Evolutionary conservation across 2,888 invertebrate species (phyloP).

Genomic region (Cynaeus angustus): DNA sequence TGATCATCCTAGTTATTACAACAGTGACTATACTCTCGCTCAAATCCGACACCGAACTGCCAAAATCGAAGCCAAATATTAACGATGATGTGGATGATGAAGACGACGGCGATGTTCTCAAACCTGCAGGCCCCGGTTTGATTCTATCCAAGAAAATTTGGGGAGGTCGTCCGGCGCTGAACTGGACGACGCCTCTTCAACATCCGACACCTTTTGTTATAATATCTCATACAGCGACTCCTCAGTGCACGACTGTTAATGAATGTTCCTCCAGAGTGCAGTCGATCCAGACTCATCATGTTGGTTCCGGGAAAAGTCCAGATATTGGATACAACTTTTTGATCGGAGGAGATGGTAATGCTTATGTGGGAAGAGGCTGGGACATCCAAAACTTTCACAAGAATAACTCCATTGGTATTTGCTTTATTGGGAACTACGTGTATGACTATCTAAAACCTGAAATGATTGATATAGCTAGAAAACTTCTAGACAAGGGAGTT

Average conservation of each 20-base stretch:
- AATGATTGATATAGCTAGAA: conserved; percentile 70
- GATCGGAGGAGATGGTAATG: conserved; percentile 74
- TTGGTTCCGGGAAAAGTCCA: conserved; percentile 68
- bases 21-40: background rate
- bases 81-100: background rate
- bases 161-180: conserved; percentile 27
- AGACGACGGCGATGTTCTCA: background rate
- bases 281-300: conserved; percentile 71
- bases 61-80: background rate
- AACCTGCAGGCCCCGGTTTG: background rate
- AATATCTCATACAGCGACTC: conserved; percentile 73
- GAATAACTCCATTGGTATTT: conserved; percentile 70
- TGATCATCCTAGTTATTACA: conserved; percentile 11
- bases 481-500: conserved; percentile 70
- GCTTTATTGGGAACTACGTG: conserved; percentile 72
- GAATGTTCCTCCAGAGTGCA: conserved; percentile 71
- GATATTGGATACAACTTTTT: conserved; percentile 72
- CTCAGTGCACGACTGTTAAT: conserved; percentile 69
- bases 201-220: conserved; percentile 72
- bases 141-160: conserved; percentile 18
- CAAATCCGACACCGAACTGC: background rate
- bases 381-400: conserved; percentile 73
- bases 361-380: conserved; percentile 74
- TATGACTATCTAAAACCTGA: conserved; percentile 67
- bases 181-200: conserved; percentile 53